Evolutionary conservation across 2,113 vertebrate genomes (phyloP).

Genomic region (Nothocercus julius): DNA sequence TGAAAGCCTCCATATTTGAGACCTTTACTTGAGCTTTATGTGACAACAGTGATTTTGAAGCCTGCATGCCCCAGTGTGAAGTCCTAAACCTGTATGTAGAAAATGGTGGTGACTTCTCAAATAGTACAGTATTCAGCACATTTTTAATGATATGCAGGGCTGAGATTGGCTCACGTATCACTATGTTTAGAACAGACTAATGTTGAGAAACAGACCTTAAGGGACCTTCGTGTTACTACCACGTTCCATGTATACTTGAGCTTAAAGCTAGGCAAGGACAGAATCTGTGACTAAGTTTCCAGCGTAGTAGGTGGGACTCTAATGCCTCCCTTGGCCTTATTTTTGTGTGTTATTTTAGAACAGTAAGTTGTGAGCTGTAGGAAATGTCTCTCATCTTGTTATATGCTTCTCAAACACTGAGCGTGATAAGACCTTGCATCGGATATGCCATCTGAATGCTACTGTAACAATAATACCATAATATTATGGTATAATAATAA

Average conservation of each 20-base stretch:
- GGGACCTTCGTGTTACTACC: background rate
- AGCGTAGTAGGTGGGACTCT: background rate
- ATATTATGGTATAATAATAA: background rate
- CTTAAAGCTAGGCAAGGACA: background rate
- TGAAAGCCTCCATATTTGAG: background rate
- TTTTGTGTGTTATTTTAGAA: background rate
- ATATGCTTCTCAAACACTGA: background rate
- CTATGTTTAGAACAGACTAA: background rate
- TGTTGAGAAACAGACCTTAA: background rate
- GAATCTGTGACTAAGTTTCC: accelerated
- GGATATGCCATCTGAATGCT: background rate
- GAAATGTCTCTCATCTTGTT: background rate
- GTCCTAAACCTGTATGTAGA: background rate
- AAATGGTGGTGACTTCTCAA: background rate
- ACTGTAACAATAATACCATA: background rate
- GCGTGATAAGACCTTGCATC: background rate
- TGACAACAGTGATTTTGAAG: background rate
- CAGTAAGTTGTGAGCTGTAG: background rate
- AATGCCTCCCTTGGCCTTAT: background rate
- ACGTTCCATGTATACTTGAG: accelerated
- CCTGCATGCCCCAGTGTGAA: background rate
- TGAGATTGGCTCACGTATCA: background rate
- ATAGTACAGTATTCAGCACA: background rate
- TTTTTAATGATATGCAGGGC: accelerated
- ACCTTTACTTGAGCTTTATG: background rate